A percentile compares a stretch with the other conserved stretches of the same genome.
These are phyloP conservation scores for Chiridota heheva DNA, from an alignment of 35 echinoderm and acorn worm genomes.

Conservation along the genomic window DNA sequence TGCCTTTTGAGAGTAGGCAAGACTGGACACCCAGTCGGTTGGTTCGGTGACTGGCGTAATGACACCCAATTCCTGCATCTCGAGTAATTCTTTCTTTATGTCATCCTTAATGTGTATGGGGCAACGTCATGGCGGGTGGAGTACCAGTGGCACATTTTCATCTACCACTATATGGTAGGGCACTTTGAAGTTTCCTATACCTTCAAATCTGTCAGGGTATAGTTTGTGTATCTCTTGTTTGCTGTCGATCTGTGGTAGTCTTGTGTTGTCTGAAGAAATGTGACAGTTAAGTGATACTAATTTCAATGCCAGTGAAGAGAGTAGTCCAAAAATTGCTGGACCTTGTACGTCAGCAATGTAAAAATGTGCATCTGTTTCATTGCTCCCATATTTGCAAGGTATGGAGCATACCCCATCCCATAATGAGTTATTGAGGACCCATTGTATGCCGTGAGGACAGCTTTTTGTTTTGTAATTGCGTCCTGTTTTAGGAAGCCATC, in stretches of 20 bases:
- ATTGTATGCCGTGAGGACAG: slow-evolving; percentile 17
- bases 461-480: background rate
- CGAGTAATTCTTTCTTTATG: slow-evolving; percentile 54
- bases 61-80: slow-evolving; percentile 49
- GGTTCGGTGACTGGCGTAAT: slow-evolving; percentile 62
- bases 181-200: slow-evolving; percentile 53
- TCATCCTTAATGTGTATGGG: slow-evolving; percentile 58
- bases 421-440: slow-evolving; percentile 19
- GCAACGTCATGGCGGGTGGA: slow-evolving; percentile 48
- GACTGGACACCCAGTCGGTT: slow-evolving; percentile 65
- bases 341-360: slow-evolving; percentile 25
- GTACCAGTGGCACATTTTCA: slow-evolving; percentile 31
- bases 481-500: background rate
- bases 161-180: slow-evolving; percentile 38
- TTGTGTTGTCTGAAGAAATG: background rate
- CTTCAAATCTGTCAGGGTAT: slow-evolving; percentile 40
- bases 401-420: slow-evolving; percentile 1
- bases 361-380: background rate
- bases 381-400: slow-evolving; percentile 4
- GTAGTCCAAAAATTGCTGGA: slow-evolving; percentile 23
- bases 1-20: slow-evolving; percentile 24
- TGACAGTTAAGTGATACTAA: slow-evolving; percentile 18
- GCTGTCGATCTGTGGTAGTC: background rate
- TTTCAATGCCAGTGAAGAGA: background rate
- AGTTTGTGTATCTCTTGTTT: background rate